Evolutionary conservation across 2,797 vertebrate genomes (phyloP).

Genomic region (Leptoclinus maculatus): DNA sequence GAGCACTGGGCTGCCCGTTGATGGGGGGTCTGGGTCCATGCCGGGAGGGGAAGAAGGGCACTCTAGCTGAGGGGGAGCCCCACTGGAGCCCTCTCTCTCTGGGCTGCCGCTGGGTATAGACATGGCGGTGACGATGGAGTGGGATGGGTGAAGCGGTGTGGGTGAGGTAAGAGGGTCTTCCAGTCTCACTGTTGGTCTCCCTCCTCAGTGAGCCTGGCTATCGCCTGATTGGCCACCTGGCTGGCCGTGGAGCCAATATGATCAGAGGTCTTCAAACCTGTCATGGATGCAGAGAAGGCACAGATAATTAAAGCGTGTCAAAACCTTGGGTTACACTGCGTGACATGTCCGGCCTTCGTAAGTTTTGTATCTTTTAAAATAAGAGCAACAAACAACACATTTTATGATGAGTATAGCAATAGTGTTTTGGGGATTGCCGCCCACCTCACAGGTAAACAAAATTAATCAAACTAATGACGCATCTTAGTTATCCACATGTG

Average conservation of each 20-base stretch:
- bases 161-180: constrained; percentile 37
- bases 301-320: neutral
- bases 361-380: neutral
- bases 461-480: neutral
- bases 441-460: neutral
- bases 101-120: constrained; percentile 83
- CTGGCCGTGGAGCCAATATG: constrained; percentile 54
- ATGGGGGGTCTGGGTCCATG: constrained; percentile 79
- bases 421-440: neutral
- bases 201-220: constrained; percentile 42
- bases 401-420: neutral
- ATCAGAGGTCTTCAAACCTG: constrained; percentile 79
- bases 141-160: constrained; percentile 34
- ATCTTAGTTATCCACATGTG: neutral
- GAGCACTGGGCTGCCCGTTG: constrained; percentile 90
- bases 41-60: constrained; percentile 76
- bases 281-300: neutral
- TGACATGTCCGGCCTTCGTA: neutral
- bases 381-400: neutral
- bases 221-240: constrained; percentile 49
- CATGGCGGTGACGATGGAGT: constrained; percentile 65
- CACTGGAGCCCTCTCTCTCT: constrained; percentile 77
- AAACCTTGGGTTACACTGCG: neutral
- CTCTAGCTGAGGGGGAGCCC: constrained; percentile 73
- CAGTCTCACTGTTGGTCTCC: constrained; percentile 35